Evolutionary conservation across 2,797 vertebrate genomes (phyloP).

Genomic region (Loriculus beryllinus): DNA sequence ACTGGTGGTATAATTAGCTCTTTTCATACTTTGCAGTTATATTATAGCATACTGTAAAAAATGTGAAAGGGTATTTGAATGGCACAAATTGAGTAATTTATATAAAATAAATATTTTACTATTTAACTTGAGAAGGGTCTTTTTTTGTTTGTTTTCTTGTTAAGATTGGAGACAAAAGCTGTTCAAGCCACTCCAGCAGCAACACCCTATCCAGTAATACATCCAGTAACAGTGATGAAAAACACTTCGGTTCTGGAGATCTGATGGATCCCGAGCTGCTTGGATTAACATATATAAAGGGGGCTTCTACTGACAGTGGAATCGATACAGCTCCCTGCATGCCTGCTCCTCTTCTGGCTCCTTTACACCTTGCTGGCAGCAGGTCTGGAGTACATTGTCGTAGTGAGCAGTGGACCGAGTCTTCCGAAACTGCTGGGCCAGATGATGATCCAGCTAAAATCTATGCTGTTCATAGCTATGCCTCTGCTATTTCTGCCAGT

Average conservation of each 20-base stretch:
- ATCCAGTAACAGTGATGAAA: slow-evolving; percentile 93
- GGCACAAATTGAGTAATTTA: neutral
- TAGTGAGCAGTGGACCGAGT: slow-evolving; percentile 80
- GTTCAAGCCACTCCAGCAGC: slow-evolving; percentile 94
- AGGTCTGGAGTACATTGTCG: slow-evolving; percentile 69
- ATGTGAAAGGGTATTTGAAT: neutral
- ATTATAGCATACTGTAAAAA: neutral
- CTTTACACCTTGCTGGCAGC: slow-evolving; percentile 72
- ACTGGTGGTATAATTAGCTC: neutral
- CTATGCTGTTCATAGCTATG: slow-evolving; percentile 82
- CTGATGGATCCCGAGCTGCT: slow-evolving; percentile 92
- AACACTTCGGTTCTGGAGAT: slow-evolving; percentile 93
- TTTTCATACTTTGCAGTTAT: neutral
- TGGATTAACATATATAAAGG: slow-evolving; percentile 92
- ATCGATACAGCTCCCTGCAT: slow-evolving; percentile 92
- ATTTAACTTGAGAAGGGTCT: neutral
- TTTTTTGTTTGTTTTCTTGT: neutral
- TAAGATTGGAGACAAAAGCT: slow-evolving; percentile 89
- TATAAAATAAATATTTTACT: neutral
- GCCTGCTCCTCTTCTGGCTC: slow-evolving; percentile 73
- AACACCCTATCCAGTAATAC: slow-evolving; percentile 93
- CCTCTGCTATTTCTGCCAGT: slow-evolving; percentile 75
- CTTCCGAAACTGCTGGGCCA: slow-evolving; percentile 73
- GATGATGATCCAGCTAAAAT: slow-evolving; percentile 85
- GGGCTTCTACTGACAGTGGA: slow-evolving; percentile 94